Evolutionary conservation across 2,797 vertebrate genomes (phyloP).

Genomic region (Tolypeutes matacus): DNA sequence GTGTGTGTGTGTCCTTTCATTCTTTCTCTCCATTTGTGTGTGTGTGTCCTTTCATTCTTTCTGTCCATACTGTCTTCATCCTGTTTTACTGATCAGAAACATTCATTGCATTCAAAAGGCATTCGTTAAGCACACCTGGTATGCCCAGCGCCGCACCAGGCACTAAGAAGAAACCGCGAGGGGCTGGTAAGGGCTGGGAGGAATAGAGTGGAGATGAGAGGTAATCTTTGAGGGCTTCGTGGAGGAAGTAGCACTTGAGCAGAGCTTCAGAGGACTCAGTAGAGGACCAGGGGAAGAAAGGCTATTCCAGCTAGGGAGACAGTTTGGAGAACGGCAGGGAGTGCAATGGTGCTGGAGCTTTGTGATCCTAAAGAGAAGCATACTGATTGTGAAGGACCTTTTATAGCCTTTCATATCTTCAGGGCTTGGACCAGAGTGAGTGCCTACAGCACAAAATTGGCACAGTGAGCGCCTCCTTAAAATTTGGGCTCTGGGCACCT

Average conservation of each 20-base stretch:
- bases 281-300: background rate
- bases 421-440: background rate
- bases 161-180: background rate
- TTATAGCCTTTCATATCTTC: background rate
- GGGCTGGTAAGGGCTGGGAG: background rate
- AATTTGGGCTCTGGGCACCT: background rate
- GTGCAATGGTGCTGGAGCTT: background rate
- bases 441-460: background rate
- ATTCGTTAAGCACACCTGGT: background rate
- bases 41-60: background rate
- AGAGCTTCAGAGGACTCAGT: background rate
- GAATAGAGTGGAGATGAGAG: background rate
- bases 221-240: background rate
- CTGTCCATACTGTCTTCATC: background rate
- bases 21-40: too few relatives aligned
- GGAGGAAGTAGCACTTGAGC: background rate
- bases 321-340: background rate
- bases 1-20: background rate
- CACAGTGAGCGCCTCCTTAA: background rate
- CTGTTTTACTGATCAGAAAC: background rate
- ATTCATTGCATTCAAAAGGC: background rate
- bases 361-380: background rate
- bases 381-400: background rate
- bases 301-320: background rate
- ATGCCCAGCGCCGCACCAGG: background rate